Evolutionary conservation across 2,888 invertebrate species (phyloP), one percentile per base, ranked within the genome.

Genomic region (Steromphala cineraria): DNA sequence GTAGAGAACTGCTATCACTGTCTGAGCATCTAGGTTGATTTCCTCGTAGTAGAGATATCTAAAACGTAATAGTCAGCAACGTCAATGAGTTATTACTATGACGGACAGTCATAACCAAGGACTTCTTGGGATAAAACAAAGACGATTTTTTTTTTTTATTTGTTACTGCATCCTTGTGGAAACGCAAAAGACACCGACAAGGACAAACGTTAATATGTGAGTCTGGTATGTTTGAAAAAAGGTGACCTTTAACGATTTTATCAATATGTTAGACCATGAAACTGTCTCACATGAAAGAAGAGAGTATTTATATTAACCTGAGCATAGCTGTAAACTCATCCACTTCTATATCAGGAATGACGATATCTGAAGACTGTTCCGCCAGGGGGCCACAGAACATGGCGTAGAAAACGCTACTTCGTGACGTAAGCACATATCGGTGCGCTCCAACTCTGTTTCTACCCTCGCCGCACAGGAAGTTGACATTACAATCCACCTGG

Each of bases 1-100:
- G 85, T 96, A 95, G 36, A 97, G 95, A 0, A 96, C 95, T 55
- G 95, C 95, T 31, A 97, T 94, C 7, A 96, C 96, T 0, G 96
- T 95, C 17, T 94, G 94, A 13, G 80, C 82, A n/a, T 79, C 82
- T 2, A 96, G 94, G 76, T 94, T 94, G 15, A 95, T 95, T 2
- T 95, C 94, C 84, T 95, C 95, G 76, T 95, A 95, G 91, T 96
- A 96, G 85, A 96, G 94, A 91, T 95, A 96, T 85, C 96, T 95
- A 91, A 55, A 82, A 87, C 7, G 31, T n/a, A 10, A 71, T 31
- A 17, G 1, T n/a, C 2, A 36, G 36, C 7, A 7, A 28, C 7
- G n/a, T n/a, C n/a, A n/a, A n/a, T n/a, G n/a, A 31, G 31, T 31
- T 4, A 13, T 7, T 24, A 24, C 1, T n/a, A n/a, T n/a, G n/a